Percentiles rank a stretch among this genome's conserved stretches.
phyloP scores from a whole-genome alignment of 2,888 invertebrate species.

The Tetramorium bicarinatum region DNA sequence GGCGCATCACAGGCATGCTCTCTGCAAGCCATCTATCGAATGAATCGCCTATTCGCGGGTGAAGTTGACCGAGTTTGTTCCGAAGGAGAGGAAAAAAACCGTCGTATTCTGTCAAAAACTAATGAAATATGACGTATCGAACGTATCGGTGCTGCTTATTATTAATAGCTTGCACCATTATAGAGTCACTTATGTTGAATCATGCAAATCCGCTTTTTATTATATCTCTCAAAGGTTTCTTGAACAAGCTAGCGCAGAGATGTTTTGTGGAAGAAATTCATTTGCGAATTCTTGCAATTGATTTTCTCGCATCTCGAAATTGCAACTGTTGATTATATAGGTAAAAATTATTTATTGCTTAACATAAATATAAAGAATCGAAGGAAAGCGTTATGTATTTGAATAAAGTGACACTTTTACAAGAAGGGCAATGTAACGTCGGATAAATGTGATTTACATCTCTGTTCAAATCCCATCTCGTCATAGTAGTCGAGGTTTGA shows the following conservation, averaged over 20 bases:
- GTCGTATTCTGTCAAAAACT: slow-evolving; percentile 15
- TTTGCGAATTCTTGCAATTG: background rate
- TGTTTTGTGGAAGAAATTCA: background rate
- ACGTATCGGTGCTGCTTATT: background rate
- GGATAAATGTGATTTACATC: background rate
- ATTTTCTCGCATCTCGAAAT: background rate
- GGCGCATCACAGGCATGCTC: slow-evolving; percentile 32
- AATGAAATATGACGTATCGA: slow-evolving; percentile 38
- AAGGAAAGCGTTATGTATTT: background rate
- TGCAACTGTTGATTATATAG: background rate
- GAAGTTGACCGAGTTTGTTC: slow-evolving; percentile 62
- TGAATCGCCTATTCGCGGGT: slow-evolving; percentile 37
- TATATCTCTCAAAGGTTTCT: background rate
- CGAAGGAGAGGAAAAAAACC: slow-evolving; percentile 50
- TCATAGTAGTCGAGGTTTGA: background rate
- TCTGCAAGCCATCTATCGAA: slow-evolving; percentile 38
- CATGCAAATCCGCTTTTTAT: background rate
- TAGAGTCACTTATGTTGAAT: background rate
- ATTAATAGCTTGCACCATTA: slow-evolving; percentile 1
- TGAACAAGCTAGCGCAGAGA: background rate
- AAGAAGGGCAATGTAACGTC: background rate
- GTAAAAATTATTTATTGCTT: background rate
- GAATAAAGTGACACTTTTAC: slow-evolving; percentile 7
- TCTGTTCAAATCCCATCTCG: slow-evolving; percentile 6
- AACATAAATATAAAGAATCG: background rate